phyloP scores from a whole-genome alignment of 2,797 vertebrate species.

The Xiphophorus birchmanni region DNA sequence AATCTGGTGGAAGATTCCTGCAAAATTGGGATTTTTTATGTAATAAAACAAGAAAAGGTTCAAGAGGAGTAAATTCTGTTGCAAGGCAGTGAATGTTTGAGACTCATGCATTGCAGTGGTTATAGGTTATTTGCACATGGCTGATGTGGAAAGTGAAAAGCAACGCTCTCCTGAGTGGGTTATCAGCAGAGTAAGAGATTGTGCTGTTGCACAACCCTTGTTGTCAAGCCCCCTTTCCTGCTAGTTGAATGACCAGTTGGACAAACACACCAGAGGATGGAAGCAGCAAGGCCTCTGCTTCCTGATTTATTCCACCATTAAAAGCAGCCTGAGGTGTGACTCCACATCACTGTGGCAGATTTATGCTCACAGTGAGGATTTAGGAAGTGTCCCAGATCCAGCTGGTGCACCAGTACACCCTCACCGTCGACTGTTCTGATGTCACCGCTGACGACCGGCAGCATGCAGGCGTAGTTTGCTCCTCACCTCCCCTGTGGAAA shows the following conservation, averaged over 20 bases:
- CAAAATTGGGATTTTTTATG: background rate
- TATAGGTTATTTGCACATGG: slow-evolving; percentile 7
- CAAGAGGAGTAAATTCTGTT: background rate
- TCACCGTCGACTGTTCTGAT: background rate
- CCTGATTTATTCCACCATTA: background rate
- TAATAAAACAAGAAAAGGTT: background rate
- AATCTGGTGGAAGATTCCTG: background rate
- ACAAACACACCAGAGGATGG: slow-evolving; percentile 32
- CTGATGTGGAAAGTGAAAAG: slow-evolving; percentile 20
- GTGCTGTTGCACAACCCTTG: slow-evolving; percentile 43
- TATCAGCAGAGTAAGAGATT: background rate
- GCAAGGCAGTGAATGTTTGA: background rate
- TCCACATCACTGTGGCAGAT: background rate
- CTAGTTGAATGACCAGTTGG: slow-evolving; percentile 63
- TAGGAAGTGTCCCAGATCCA: background rate
- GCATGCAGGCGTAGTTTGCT: background rate
- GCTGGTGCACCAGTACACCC: background rate
- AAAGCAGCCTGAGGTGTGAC: slow-evolving; percentile 8
- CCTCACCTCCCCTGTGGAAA: background rate
- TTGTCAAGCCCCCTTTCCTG: slow-evolving; percentile 7
- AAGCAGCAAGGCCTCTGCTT: background rate
- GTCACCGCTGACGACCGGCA: too few relatives aligned
- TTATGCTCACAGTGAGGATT: background rate
- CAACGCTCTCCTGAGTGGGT: background rate
- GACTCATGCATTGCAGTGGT: background rate